A percentile compares a stretch with the other conserved stretches of the same genome.
Conservation (phyloP, 2,888 invertebrate species). For the Trissolcus japonicus region DNA sequence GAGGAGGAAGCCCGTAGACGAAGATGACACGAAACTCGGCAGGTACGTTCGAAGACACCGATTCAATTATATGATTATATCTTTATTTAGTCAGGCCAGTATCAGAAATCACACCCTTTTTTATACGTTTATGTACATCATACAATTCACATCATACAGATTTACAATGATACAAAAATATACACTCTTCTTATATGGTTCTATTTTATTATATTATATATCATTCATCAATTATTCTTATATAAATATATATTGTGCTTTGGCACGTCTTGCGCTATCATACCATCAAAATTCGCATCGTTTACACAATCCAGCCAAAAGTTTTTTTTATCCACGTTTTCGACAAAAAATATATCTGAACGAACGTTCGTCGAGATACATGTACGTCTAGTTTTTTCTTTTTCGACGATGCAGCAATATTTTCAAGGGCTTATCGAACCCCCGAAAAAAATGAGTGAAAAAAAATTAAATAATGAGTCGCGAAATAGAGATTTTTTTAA, state of each 20-base stretch:
- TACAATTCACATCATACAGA: constrained; percentile 16
- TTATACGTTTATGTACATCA: constrained; percentile 8
- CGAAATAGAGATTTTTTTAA: no score
- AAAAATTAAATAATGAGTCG: not conserved
- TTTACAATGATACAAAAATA: constrained; percentile 3
- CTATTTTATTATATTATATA: constrained; percentile 31
- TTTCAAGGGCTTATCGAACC: constrained; percentile 45
- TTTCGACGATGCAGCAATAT: constrained; percentile 28
- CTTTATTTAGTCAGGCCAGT: constrained; percentile 30
- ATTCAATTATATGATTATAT: constrained; percentile 38
- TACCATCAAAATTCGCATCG: constrained; percentile 67
- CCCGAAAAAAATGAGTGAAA: constrained; percentile 14
- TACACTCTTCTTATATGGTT: not conserved
- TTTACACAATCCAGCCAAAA: constrained; percentile 46
- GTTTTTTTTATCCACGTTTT: constrained; percentile 54
- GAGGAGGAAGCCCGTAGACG: constrained; percentile 83
- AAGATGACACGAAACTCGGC: constrained; percentile 89
- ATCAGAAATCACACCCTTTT: not conserved
- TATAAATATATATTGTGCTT: constrained; percentile 70
- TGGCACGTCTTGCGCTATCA: constrained; percentile 75
- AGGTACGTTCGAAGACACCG: constrained; percentile 80
- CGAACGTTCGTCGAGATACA: constrained; percentile 51
- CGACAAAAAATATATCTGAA: constrained; percentile 37
- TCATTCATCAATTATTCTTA: constrained; percentile 22
- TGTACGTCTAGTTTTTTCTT: constrained; percentile 15